These are phyloP conservation scores for Pogonomyrmex barbatus DNA, from an alignment of 1,140 invertebrate species.

Conservation along the genomic window DNA sequence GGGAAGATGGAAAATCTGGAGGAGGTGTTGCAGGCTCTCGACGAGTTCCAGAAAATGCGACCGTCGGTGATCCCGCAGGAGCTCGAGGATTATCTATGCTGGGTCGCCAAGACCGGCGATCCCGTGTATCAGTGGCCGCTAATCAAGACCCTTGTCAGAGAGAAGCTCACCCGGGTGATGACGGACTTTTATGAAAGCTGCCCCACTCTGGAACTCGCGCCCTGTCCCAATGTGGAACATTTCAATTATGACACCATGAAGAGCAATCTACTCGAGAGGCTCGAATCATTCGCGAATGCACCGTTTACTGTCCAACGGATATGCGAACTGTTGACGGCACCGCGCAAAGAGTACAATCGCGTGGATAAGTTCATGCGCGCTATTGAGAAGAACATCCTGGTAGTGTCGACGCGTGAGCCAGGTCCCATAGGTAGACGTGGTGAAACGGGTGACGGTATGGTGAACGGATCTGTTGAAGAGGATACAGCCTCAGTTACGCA, in stretches of 20 bases:
- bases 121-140: conserved; percentile 96
- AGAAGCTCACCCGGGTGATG: conserved; percentile 95
- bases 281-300: conserved; percentile 94
- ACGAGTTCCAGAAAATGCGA: conserved; percentile 94
- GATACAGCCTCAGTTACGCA: conserved; percentile 73
- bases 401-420: conserved; percentile 97
- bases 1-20: conserved; percentile 93
- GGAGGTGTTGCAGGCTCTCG: conserved; percentile 92
- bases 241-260: conserved; percentile 97
- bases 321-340: conserved; percentile 96
- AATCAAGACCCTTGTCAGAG: conserved; percentile 94
- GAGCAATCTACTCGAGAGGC: conserved; percentile 92
- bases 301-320: conserved; percentile 98
- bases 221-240: conserved; percentile 95
- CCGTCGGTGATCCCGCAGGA: conserved; percentile 94
- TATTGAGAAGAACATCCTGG: conserved; percentile 97
- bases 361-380: conserved; percentile 98
- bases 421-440: conserved; percentile 87
- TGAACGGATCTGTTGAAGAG: conserved; percentile 86
- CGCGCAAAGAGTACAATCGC: conserved; percentile 97
- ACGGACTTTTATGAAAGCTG: conserved; percentile 94
- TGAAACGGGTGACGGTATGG: conserved; percentile 89
- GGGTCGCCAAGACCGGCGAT: conserved; percentile 97
- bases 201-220: conserved; percentile 90
- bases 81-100: conserved; percentile 95